Conservation (phyloP, 1,140 invertebrate species). For the Heliconius eleuchia region DNA sequence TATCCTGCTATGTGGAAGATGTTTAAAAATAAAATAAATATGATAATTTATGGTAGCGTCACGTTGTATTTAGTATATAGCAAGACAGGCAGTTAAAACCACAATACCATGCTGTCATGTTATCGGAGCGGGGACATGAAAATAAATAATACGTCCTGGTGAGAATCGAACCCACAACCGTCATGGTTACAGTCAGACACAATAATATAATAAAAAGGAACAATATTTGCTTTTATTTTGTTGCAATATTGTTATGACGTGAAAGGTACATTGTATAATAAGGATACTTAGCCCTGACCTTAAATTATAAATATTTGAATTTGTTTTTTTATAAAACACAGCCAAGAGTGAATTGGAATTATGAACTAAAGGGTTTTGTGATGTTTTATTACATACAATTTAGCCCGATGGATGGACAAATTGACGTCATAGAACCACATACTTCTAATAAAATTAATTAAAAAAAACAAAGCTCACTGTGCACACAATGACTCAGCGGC, state of each 20-base stretch:
- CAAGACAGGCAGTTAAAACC: background rate
- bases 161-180: no score
- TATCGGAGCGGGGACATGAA: no score
- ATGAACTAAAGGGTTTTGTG: background rate
- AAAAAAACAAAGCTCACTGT: no score
- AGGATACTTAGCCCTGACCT: background rate
- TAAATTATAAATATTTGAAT: background rate
- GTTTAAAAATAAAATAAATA: no score
- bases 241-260: background rate
- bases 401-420: no score
- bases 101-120: no score
- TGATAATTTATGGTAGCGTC: background rate
- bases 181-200: no score
- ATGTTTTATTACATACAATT: background rate
- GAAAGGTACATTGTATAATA: constrained; percentile 6
- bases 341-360: background rate
- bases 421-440: no score
- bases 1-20: no score
- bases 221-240: background rate
- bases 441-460: no score
- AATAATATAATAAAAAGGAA: background rate
- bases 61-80: background rate
- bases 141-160: no score
- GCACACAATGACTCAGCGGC: no score
- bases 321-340: background rate